phyloP scores from a whole-genome alignment of 1,140 invertebrate genomes.

The Holotrichia oblita region DNA sequence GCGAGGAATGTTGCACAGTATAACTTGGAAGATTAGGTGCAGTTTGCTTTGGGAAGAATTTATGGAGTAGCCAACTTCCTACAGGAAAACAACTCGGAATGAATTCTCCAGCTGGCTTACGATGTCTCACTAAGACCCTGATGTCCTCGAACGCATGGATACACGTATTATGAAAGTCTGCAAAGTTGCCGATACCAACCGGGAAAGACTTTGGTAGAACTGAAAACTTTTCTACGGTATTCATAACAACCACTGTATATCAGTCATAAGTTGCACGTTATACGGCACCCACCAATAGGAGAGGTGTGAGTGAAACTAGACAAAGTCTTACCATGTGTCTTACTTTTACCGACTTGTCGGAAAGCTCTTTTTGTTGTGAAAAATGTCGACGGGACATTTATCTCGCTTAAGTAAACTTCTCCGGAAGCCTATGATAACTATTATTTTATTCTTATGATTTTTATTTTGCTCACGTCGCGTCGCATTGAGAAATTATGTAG shows the following conservation, averaged over 20 bases:
- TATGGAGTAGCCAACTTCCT: neutral
- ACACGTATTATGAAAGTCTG: conserved; percentile 1
- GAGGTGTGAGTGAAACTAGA: neutral
- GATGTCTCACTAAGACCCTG: neutral
- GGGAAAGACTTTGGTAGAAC: neutral
- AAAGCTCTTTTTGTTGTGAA: neutral
- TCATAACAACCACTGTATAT: neutral
- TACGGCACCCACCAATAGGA: neutral
- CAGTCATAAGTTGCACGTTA: neutral
- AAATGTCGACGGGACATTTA: neutral
- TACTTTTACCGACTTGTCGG: neutral
- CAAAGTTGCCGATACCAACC: neutral
- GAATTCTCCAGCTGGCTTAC: neutral
- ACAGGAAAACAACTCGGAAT: neutral
- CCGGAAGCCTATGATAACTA: neutral
- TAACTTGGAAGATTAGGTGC: conserved; percentile 7
- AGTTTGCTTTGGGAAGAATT: neutral
- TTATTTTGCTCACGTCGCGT: neutral
- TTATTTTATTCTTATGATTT: neutral
- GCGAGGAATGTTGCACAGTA: neutral
- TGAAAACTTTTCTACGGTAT: neutral
- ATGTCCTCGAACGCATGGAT: neutral
- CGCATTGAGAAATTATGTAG: too few relatives aligned
- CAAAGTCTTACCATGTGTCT: neutral
- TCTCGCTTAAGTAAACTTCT: neutral